phyloP scores from a whole-genome alignment of 2,888 invertebrate genomes.

The Spilosoma lubricipeda region DNA sequence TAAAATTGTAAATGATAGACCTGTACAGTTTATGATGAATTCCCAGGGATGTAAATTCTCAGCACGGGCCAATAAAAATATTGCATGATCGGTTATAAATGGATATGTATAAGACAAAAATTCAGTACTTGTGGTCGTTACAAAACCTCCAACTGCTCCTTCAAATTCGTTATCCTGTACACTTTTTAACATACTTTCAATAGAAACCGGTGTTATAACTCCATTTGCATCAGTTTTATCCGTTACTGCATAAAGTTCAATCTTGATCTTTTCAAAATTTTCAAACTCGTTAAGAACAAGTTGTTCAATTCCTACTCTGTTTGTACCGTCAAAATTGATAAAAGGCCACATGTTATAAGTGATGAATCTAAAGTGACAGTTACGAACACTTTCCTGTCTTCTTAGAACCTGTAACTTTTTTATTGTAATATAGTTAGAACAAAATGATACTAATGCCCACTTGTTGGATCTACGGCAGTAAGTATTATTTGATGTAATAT shows the following conservation, averaged over 20 bases:
- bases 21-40: conserved; percentile 28
- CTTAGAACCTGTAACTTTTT: conserved; percentile 8
- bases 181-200: conserved; percentile 39
- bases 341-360: conserved; percentile 54
- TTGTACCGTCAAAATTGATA: conserved; percentile 43
- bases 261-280: conserved; percentile 38
- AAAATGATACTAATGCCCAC: conserved; percentile 26
- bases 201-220: not conserved
- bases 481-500: conserved; percentile 40
- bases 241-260: conserved; percentile 46
- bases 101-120: conserved; percentile 49
- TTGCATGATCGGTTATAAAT: conserved; percentile 34
- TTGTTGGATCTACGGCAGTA: conserved; percentile 39
- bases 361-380: conserved; percentile 48
- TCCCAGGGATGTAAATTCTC: conserved; percentile 38
- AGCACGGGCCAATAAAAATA: conserved; percentile 35
- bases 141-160: conserved; percentile 43
- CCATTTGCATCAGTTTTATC: conserved; percentile 23
- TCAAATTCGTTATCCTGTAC: conserved; percentile 49
- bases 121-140: not conserved
- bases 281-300: conserved; percentile 45
- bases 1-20: conserved; percentile 21
- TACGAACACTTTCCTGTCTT: conserved; percentile 13
- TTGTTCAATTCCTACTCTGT: conserved; percentile 48
- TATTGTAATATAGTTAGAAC: conserved; percentile 23